These are phyloP conservation scores for Acleris holmiana DNA, from an alignment of 2,888 invertebrate species.

Conservation along the genomic window DNA sequence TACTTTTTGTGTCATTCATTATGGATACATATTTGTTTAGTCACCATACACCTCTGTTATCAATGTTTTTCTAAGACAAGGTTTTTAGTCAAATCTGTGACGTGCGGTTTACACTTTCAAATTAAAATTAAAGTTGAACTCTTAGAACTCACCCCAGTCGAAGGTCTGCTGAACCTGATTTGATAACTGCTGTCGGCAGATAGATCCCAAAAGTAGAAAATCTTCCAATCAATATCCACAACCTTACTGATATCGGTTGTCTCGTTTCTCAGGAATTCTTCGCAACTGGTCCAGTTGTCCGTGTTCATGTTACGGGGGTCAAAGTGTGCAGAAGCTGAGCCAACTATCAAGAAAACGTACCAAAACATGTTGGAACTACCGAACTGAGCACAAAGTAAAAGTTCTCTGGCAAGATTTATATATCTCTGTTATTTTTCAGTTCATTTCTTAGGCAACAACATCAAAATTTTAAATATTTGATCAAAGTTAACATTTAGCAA, in stretches of 20 bases:
- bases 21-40: no score
- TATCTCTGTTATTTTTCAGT: no score
- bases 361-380: constrained; percentile 15
- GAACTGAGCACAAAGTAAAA: not conserved
- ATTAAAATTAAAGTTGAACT: not conserved
- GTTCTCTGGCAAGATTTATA: no score
- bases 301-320: constrained; percentile 10
- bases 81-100: not conserved
- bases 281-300: constrained; percentile 60
- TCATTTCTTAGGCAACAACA: no score
- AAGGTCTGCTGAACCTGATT: constrained; percentile 55
- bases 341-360: constrained; percentile 2
- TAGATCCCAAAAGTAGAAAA: constrained; percentile 64
- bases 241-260: constrained; percentile 51
- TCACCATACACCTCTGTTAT: no score
- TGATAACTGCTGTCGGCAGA: constrained; percentile 51
- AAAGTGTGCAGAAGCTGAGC: constrained; percentile 4
- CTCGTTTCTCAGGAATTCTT: constrained; percentile 55
- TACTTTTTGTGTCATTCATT: no score
- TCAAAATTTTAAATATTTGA: no score
- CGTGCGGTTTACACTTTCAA: not conserved
- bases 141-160: constrained; percentile 49
- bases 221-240: constrained; percentile 62
- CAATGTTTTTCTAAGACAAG: not conserved
- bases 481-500: no score